Percentiles rank a stretch among this genome's conserved stretches.
Evolutionary conservation across 2,888 invertebrate genomes (phyloP).

Genomic region (Chrysotoxum bicinctum): DNA sequence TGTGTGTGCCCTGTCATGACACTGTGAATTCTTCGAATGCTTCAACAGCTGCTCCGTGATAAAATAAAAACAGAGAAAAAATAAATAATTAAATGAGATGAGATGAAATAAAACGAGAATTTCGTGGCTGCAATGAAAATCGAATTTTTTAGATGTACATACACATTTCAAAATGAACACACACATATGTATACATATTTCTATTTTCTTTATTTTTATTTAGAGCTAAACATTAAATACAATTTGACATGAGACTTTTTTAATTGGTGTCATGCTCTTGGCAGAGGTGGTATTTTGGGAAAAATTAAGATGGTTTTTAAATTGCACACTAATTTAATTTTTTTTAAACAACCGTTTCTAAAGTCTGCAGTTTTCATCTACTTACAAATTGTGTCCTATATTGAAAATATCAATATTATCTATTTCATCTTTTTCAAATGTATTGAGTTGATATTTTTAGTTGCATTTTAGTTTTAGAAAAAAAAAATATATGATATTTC

Average conservation of each 20-base stretch:
- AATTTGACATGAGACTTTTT: background rate
- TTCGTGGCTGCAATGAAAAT: background rate
- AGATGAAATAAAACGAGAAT: background rate
- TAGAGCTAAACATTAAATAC: background rate
- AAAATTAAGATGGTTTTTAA: background rate
- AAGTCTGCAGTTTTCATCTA: too few species aligned
- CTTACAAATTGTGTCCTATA: too few species aligned
- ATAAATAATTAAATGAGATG: conserved; percentile 1
- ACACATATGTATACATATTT: too few species aligned
- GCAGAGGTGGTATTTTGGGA: background rate
- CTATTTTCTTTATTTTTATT: background rate
- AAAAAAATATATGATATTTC: too few species aligned
- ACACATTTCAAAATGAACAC: background rate
- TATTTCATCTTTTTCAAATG: too few species aligned
- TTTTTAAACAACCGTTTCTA: too few species aligned
- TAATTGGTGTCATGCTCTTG: conserved; percentile 5
- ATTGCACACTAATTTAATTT: too few species aligned
- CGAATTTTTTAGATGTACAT: background rate
- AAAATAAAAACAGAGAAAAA: background rate
- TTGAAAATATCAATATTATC: too few species aligned
- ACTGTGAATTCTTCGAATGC: conserved; percentile 14
- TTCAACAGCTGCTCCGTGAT: conserved; percentile 8
- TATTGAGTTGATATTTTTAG: too few species aligned
- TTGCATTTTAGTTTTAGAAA: too few species aligned
- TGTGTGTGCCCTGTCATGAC: conserved; percentile 23